Evolutionary conservation across 2,113 vertebrate genomes (phyloP).

Genomic region (Cacatua alba): DNA sequence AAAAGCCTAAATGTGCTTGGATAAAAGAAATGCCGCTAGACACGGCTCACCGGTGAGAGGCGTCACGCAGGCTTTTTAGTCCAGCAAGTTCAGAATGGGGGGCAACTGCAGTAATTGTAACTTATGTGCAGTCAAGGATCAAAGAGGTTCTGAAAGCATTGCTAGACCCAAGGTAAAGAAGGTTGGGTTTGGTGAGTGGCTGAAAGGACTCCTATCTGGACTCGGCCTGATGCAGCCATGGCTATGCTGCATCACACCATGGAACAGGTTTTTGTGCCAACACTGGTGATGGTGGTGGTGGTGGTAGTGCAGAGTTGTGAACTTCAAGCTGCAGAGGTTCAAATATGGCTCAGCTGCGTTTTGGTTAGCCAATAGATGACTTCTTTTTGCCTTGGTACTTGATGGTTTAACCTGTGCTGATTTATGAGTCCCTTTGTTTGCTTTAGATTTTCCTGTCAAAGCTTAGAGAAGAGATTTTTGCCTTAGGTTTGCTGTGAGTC

Average conservation of each 20-base stretch:
- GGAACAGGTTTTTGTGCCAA: background rate
- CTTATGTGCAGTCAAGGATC: background rate
- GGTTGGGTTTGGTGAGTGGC: background rate
- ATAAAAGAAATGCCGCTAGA: slow-evolving; percentile 30
- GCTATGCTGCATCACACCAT: background rate
- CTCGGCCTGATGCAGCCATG: background rate
- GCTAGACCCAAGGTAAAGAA: background rate
- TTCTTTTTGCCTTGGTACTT: background rate
- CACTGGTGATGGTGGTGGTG: background rate
- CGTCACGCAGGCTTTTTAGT: background rate
- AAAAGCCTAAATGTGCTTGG: slow-evolving; percentile 38
- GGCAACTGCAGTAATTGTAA: background rate
- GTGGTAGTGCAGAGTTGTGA: background rate
- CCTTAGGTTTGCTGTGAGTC: slow-evolving; percentile 53
- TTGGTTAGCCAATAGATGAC: background rate
- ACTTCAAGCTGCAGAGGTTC: background rate
- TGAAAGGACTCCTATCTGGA: background rate
- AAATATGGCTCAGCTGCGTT: background rate
- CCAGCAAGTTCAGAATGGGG: background rate
- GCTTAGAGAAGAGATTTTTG: slow-evolving; percentile 29
- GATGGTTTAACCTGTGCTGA: background rate
- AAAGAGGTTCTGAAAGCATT: background rate
- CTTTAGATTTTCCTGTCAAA: background rate
- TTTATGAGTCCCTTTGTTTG: background rate
- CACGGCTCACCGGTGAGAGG: background rate